Evolutionary conservation across 2,113 vertebrate genomes (phyloP).

Genomic region (Myxocyprinus asiaticus): DNA sequence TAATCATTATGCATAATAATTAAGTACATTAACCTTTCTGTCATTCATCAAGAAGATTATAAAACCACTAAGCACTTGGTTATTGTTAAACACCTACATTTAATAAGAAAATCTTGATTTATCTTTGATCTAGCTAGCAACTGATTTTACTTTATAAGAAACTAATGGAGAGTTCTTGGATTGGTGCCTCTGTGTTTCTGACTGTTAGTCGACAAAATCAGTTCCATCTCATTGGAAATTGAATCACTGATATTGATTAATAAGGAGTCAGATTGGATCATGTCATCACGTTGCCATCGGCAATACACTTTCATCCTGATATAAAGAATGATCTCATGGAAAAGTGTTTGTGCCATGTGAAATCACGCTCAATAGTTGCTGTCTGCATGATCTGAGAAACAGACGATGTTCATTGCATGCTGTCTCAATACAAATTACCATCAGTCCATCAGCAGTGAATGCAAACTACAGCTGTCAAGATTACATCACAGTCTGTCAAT

Average conservation of each 20-base stretch:
- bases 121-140: neutral
- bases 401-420: constrained; percentile 13
- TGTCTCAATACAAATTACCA: constrained; percentile 8
- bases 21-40: constrained; percentile 3
- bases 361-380: constrained; percentile 9
- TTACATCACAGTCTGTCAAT: neutral
- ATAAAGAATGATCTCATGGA: constrained; percentile 24
- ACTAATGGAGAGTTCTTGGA: too few species aligned
- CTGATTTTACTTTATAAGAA: neutral
- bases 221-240: neutral
- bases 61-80: neutral
- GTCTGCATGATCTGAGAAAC: constrained; percentile 9
- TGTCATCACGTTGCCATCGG: neutral
- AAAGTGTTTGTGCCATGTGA: neutral
- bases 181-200: neutral
- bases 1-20: neutral
- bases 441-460: neutral
- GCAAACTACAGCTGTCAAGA: neutral
- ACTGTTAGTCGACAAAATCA: neutral
- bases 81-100: neutral
- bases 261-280: neutral
- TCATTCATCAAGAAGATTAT: neutral
- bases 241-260: constrained; percentile 15
- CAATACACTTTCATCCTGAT: neutral
- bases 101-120: constrained; percentile 6